Base-by-base conservation (phyloP, 1,140 invertebrate species). In the Eupeodes corollae region DNA sequence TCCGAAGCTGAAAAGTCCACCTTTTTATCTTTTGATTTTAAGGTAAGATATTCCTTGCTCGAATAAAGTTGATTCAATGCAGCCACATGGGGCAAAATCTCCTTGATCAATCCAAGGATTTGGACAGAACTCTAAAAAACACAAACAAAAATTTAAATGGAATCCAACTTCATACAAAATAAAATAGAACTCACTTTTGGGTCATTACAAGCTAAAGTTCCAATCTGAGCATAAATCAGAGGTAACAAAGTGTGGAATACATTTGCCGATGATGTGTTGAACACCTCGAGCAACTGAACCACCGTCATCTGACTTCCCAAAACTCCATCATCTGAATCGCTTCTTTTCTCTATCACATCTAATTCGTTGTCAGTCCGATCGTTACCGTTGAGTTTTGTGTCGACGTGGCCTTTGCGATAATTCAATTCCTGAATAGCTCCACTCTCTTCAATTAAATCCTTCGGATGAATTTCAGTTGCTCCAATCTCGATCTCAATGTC, bases 71-170 rank as follows among this genome's bases (percentile, higher is more conserved):
- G 79, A 71, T 95, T 95, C 37, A 96, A 70, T 10, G 84, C 82
- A 1, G 90, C 79, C 2, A 96, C 84, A 50, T 92, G 86, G 1
- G 93, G 93, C 19, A 98, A 68, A 52, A 97, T 78, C 55, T 92
- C 86, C 69, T 91, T 88, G 49, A 98, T 86, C 37, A 95, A 70
- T 30, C 82, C 80, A n/a, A 98, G 71, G 14, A 97, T 79, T 67
- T 94, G 84, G 12, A 97, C 88, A 12, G 88, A 88, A 62, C 88
- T 91, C 86, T 87, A 56, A 40, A 72, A 53, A 3, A 26, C 21
- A 3, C 3, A 26, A 26, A 26, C 21, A 26, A 26, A 26, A 26
- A 26, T 26, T 26, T n/a, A 13, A 13, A 48, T 21, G 11, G 10
- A n/a, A n/a, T n/a, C n/a, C n/a, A n/a, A n/a, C n/a, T 26, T 46